Evolutionary conservation across 2,888 invertebrate genomes (phyloP), one percentile per base, ranked within the genome.

Genomic region (Salticus scenicus): DNA sequence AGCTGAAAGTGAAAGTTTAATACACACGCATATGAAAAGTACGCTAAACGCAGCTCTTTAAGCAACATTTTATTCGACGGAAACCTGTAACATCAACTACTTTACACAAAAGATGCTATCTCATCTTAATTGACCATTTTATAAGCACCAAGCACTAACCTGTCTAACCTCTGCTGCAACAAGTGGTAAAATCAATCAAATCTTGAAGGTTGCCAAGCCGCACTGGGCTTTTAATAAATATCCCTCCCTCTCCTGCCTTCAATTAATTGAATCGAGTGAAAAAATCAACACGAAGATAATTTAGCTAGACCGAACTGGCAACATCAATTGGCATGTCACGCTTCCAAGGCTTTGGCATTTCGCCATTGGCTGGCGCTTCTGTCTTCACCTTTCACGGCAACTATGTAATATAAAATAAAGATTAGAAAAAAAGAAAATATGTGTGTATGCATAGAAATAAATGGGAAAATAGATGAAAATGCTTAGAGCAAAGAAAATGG

Each of bases 351-450:
- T 10, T 8, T 14, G 63, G 30, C 14, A 24, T 28, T 20, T 27
- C 47, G 4, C 31, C 31, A 51, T 69, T 51, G 69, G 47, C 17
- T 20, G 67, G n/a, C 64, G 74, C 74, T 74, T 74, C 67, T 76
- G 76, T 76, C 67, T 67, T 20, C 76, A 76, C 76, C 66, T 76
- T 76, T 76, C 69, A 76, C 27, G 69, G 76, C 47, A 69, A n/a
- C 67, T 76, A 67, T 66, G 42, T 75, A 42, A 41, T n/a, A 66
- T 31, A 14, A 66, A 63, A 63, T 27, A 33, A 17, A 27, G 28
- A 28, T 20, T 10, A 7, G 37, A 10, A 7, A 37, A 10, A 10
- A 10, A 10, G 37, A 37, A 37, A 37, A 4, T 37, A 37, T 37
- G 10, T 37, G 10, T 37, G 10, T 37, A 37, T 37, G 10, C 10